Percentiles rank a stretch among this genome's conserved stretches.
phyloP scores from a whole-genome alignment of 2,797 vertebrate genomes.

The Melanotaenia maccullochi region DNA sequence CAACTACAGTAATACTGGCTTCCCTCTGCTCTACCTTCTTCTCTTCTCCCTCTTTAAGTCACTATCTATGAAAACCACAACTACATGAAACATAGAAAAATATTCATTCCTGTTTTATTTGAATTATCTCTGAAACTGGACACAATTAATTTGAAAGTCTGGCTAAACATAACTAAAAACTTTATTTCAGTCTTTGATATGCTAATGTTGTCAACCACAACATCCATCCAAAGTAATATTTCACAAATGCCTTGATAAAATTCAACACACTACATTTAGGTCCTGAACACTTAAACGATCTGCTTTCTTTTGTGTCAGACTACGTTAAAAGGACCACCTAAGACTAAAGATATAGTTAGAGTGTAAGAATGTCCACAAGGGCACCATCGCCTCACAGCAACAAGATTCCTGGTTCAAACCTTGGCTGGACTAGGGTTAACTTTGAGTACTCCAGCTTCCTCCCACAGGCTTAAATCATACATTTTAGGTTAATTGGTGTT shows the following conservation, averaged over 20 bases:
- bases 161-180: neutral
- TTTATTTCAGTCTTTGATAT: neutral
- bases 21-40: constrained; percentile 30
- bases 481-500: no score
- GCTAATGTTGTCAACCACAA: constrained; percentile 15
- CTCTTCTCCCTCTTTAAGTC: constrained; percentile 9
- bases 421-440: no score
- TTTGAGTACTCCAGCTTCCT: no score
- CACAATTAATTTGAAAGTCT: neutral
- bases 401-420: no score
- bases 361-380: no score
- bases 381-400: no score
- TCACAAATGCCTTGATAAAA: neutral
- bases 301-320: neutral
- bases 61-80: neutral
- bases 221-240: constrained; percentile 4
- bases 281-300: neutral
- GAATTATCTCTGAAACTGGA: constrained; percentile 13
- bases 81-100: constrained; percentile 3
- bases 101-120: neutral
- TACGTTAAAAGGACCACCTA: neutral
- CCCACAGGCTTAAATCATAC: no score
- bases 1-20: constrained; percentile 50
- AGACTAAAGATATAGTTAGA: no score
- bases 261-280: neutral